Conservation (phyloP, 2,113 vertebrate genomes). For the Ammodytes marinus region DNA sequence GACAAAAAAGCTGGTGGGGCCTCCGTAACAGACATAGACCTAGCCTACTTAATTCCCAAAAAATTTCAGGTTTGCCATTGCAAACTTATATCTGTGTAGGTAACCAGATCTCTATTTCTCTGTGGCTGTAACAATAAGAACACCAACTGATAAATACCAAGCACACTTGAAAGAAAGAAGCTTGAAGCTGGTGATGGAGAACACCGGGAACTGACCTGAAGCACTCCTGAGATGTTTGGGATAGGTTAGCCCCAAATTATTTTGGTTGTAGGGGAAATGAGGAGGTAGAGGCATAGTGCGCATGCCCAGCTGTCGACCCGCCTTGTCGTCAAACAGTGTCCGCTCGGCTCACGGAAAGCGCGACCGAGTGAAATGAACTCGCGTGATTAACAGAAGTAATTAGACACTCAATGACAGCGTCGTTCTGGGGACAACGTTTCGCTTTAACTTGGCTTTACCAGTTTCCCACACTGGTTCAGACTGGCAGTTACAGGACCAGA, state of each 20-base stretch:
- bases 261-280: slow-evolving; percentile 24
- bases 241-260: slow-evolving; percentile 2
- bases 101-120: neutral
- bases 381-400: slow-evolving; percentile 58
- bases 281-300: slow-evolving; percentile 40
- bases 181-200: neutral
- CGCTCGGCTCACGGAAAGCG: slow-evolving; percentile 19
- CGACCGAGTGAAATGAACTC: slow-evolving; percentile 57
- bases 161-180: neutral
- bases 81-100: neutral
- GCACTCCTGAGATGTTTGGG: neutral
- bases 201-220: neutral
- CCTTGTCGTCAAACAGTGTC: slow-evolving; percentile 32
- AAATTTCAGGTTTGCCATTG: neutral
- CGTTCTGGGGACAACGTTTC: neutral
- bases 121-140: neutral
- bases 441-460: neutral
- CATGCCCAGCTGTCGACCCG: slow-evolving; percentile 60
- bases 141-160: neutral
- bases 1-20: slow-evolving; percentile 9
- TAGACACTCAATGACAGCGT: neutral
- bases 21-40: neutral
- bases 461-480: neutral
- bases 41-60: no score
- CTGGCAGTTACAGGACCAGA: neutral